These are phyloP conservation scores for Nettapus auritus DNA, from an alignment of 2,113 vertebrate genomes.

Conservation along the genomic window DNA sequence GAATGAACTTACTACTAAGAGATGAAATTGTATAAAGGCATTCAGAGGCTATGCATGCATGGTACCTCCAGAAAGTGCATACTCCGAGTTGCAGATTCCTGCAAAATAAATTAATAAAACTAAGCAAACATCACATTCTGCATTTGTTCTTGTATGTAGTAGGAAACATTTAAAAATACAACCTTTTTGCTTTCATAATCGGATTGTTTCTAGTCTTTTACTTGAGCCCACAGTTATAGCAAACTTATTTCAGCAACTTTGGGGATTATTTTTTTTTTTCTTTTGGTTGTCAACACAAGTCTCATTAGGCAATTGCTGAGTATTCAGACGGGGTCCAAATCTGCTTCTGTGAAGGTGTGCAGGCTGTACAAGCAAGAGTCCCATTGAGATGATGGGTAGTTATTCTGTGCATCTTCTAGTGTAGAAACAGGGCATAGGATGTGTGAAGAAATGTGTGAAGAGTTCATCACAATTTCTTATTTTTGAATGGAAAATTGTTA, in stretches of 20 bases:
- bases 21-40: constrained; percentile 80
- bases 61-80: constrained; percentile 77
- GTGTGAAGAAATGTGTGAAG: rapidly evolving
- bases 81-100: constrained; percentile 74
- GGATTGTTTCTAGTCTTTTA: neutral
- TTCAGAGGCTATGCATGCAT: constrained; percentile 81
- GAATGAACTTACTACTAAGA: constrained; percentile 79
- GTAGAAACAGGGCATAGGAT: rapidly evolving
- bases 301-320: neutral
- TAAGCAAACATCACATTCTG: constrained; percentile 74
- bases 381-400: rapidly evolving
- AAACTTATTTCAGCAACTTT: neutral
- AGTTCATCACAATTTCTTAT: neutral
- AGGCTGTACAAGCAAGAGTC: neutral
- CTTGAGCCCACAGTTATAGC: neutral
- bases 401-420: neutral
- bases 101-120: constrained; percentile 81
- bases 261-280: neutral
- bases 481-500: neutral
- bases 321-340: neutral
- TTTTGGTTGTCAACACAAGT: neutral
- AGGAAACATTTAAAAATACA: constrained; percentile 6
- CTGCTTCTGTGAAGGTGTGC: neutral
- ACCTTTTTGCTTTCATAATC: neutral
- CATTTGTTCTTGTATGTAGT: constrained; percentile 75